These are phyloP conservation scores for Tetrapedia diversipes DNA, from an alignment of 2,888 invertebrate genomes.

Conservation along the genomic window DNA sequence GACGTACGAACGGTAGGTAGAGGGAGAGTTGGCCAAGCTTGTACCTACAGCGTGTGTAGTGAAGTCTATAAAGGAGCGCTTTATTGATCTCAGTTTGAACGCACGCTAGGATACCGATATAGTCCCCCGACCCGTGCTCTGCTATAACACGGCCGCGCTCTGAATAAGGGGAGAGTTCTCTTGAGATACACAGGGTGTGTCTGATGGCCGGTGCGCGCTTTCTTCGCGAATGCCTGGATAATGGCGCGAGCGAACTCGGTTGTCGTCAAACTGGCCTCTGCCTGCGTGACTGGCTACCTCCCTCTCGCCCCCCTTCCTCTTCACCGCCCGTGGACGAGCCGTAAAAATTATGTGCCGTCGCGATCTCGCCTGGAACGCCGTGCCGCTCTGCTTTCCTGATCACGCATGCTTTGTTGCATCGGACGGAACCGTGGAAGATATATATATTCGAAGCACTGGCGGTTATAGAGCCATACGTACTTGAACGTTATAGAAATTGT, in stretches of 20 bases:
- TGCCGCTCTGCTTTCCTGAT: background rate
- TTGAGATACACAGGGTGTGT: conserved; percentile 58
- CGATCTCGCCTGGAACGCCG: conserved; percentile 14
- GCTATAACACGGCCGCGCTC: conserved; percentile 62
- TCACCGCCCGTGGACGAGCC: too few relatives aligned
- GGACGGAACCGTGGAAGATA: too few relatives aligned
- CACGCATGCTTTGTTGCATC: too few relatives aligned
- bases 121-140: conserved; percentile 56
- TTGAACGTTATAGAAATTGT: too few relatives aligned
- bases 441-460: too few relatives aligned
- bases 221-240: conserved; percentile 33
- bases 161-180: conserved; percentile 62
- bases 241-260: conserved; percentile 16
- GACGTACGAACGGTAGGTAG: conserved; percentile 53
- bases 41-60: conserved; percentile 79
- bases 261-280: conserved; percentile 40
- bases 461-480: too few relatives aligned
- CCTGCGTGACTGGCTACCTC: conserved; percentile 31
- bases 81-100: conserved; percentile 82
- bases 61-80: conserved; percentile 82
- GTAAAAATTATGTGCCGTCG: conserved; percentile 32
- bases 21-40: conserved; percentile 76
- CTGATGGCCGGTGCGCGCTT: conserved; percentile 31
- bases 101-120: conserved; percentile 80
- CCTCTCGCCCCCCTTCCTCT: too few relatives aligned